phyloP scores from a whole-genome alignment of 2,113 vertebrate species.

The Ceyx margarethae region DNA sequence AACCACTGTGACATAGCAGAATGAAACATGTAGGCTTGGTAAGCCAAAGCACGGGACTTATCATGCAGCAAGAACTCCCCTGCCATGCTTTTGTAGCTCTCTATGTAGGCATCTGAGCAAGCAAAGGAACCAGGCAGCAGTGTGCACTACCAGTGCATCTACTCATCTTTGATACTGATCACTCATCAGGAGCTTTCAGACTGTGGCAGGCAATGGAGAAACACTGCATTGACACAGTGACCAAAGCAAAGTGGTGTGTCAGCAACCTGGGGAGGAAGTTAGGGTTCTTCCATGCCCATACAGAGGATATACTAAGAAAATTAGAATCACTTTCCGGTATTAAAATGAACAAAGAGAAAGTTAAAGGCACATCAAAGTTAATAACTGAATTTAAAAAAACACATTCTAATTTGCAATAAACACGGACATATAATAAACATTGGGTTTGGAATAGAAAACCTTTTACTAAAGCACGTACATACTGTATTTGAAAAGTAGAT shows the following conservation, averaged over 20 bases:
- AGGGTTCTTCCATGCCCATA: neutral
- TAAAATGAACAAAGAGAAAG: neutral
- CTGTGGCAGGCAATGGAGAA: neutral
- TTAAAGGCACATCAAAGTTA: neutral
- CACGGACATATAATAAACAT: fast-evolving
- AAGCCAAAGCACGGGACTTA: neutral
- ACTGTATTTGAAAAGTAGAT: neutral
- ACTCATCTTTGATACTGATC: fast-evolving
- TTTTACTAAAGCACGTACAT: neutral
- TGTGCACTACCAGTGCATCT: neutral
- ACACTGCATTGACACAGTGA: neutral
- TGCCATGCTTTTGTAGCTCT: neutral
- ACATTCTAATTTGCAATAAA: neutral
- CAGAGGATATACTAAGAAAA: neutral
- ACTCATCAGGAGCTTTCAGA: neutral
- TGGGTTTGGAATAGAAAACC: neutral
- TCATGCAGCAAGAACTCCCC: neutral
- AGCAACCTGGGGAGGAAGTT: neutral
- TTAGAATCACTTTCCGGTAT: neutral
- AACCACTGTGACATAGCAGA: neutral
- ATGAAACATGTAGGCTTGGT: neutral
- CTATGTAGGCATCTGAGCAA: fast-evolving
- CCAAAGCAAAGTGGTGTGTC: neutral
- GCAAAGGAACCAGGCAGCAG: neutral
- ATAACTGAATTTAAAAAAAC: neutral